Evolutionary conservation across 1,140 invertebrate genomes (phyloP).

Genomic region (honey bee (Apis mellifera)): Amel_HAv3.1 CM009937.2:9090001-9090500

Average conservation of each 20-base stretch:
- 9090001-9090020: constrained; percentile 34
- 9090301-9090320: not conserved
- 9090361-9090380: constrained; percentile 22
- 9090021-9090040: constrained; percentile 1
- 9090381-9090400: constrained; percentile 15
- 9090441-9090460: not conserved
- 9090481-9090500: constrained; percentile 47
- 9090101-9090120: not conserved
- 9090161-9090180: too few species aligned
- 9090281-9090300: not conserved
- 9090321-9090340: constrained; percentile 36
- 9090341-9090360: not conserved
- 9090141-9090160: not conserved
- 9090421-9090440: not conserved
- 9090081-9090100: not conserved
- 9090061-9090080: not conserved
- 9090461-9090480: constrained; percentile 44
- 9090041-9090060: constrained; percentile 1
- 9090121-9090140: not conserved
- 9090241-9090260: not conserved
- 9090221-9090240: not conserved
- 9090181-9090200: too few species aligned
- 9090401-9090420: too few species aligned
- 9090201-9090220: too few species aligned
- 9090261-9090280: not conserved